Evolutionary conservation across 64 coral and sea anemone genomes (phyloP).

Genomic region (Hydrozoanthus tunicans): DNA sequence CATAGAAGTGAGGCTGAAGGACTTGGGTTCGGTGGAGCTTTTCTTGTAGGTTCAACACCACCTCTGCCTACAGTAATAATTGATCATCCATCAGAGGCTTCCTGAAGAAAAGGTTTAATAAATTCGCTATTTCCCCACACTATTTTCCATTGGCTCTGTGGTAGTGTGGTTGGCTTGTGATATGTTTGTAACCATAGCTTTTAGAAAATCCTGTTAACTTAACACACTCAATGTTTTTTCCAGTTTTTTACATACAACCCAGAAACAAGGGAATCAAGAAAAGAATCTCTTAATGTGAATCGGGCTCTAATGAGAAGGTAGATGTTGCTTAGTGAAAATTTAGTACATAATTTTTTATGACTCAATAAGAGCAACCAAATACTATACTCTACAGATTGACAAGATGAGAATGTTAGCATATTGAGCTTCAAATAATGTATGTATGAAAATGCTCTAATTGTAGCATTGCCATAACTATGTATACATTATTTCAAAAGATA

Average conservation of each 20-base stretch:
- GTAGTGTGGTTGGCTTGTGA: conserved; percentile 14
- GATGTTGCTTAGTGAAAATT: too few relatives aligned
- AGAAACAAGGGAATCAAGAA: conserved; percentile 48
- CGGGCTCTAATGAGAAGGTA: conserved; percentile 96
- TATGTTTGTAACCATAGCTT: conserved; percentile 11
- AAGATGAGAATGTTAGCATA: too few relatives aligned
- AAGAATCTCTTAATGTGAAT: conserved; percentile 87
- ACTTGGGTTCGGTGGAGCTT: not conserved
- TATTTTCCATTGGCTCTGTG: conserved; percentile 8
- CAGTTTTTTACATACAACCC: conserved; percentile 99
- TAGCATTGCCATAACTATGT: too few relatives aligned
- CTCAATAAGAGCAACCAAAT: too few relatives aligned
- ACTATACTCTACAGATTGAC: too few relatives aligned
- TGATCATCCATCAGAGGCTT: too few relatives aligned
- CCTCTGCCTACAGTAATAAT: not conserved
- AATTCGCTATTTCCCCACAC: not conserved
- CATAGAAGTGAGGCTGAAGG: conserved; percentile 20
- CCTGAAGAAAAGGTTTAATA: not conserved
- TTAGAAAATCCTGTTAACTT: not conserved
- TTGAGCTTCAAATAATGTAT: too few relatives aligned
- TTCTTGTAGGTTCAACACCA: not conserved
- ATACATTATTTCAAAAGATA: too few relatives aligned
- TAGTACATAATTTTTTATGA: too few relatives aligned
- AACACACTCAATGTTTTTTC: conserved; percentile 23
- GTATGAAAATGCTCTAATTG: too few relatives aligned